Percentiles rank a stretch among this genome's conserved stretches.
Evolutionary conservation across 2,113 vertebrate genomes (phyloP).

Genomic region (Rhizomys pruinosus): DNA sequence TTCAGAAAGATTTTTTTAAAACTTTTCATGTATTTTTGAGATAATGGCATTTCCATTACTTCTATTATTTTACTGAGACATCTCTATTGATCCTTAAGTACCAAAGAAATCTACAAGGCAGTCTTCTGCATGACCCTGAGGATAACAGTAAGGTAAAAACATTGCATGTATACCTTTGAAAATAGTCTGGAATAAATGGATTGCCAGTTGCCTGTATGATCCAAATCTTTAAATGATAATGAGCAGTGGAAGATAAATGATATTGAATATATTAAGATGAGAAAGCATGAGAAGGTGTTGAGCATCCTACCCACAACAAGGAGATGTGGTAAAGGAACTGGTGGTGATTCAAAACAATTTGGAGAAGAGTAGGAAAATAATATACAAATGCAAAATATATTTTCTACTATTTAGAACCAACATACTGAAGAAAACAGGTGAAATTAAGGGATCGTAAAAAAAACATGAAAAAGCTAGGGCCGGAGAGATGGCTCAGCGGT

Average conservation of each 20-base stretch:
- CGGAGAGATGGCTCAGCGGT: too few relatives aligned
- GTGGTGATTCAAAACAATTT: neutral
- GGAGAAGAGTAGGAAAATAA: neutral
- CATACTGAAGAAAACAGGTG: neutral
- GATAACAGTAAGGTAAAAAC: neutral
- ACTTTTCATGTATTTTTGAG: conserved; percentile 92
- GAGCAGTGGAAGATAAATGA: neutral
- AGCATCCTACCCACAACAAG: neutral
- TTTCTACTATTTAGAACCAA: neutral
- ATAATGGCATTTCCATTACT: conserved; percentile 90
- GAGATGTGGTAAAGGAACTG: neutral
- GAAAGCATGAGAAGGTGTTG: neutral
- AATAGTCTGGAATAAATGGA: neutral
- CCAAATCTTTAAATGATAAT: too few relatives aligned
- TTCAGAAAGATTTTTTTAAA: conserved; percentile 90
- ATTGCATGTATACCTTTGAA: neutral
- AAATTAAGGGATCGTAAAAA: neutral
- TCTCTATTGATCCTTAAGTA: neutral
- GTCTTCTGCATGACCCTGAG: neutral
- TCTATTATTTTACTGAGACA: conserved; percentile 80
- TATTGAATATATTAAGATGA: neutral
- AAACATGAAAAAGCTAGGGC: conserved; percentile 3
- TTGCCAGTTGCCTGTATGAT: neutral
- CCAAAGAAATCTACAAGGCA: neutral
- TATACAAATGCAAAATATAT: neutral